Evolutionary conservation across 1,140 invertebrate genomes (phyloP).

Genomic region (Ostrea edulis): DNA sequence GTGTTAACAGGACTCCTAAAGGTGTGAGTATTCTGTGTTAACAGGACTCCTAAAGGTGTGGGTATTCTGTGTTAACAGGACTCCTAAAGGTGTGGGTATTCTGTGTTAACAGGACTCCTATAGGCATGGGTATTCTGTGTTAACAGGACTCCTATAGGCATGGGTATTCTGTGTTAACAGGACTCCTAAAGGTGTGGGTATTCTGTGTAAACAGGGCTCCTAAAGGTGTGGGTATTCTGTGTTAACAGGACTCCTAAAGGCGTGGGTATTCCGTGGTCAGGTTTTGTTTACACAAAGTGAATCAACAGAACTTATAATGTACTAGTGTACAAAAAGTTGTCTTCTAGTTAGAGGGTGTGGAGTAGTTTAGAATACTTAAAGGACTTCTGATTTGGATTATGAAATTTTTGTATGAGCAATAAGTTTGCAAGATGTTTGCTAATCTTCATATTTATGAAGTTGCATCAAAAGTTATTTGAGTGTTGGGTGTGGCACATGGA

Average conservation of each 20-base stretch:
- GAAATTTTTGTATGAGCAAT: too few species aligned
- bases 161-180: constrained; percentile 74
- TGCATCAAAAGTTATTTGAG: too few species aligned
- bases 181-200: constrained; percentile 76
- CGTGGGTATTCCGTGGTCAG: constrained; percentile 63
- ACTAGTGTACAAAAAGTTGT: too few species aligned
- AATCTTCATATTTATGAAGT: too few species aligned
- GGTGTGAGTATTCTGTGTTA: constrained; percentile 74
- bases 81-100: constrained; percentile 75
- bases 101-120: constrained; percentile 74
- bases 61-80: constrained; percentile 73
- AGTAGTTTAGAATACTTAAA: too few species aligned
- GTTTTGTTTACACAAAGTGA: too few species aligned
- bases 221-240: constrained; percentile 74
- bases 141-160: constrained; percentile 74
- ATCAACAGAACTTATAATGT: too few species aligned
- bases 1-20: constrained; percentile 75
- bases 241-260: constrained; percentile 76
- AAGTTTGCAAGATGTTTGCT: too few species aligned
- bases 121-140: constrained; percentile 75
- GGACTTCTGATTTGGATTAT: too few species aligned
- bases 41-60: constrained; percentile 75
- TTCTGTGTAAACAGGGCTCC: constrained; percentile 70
- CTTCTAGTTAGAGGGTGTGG: too few species aligned
- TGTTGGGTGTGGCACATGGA: too few species aligned